Evolutionary conservation across 2,797 vertebrate species (phyloP).

Genomic region (Acridotheres tristis): DNA sequence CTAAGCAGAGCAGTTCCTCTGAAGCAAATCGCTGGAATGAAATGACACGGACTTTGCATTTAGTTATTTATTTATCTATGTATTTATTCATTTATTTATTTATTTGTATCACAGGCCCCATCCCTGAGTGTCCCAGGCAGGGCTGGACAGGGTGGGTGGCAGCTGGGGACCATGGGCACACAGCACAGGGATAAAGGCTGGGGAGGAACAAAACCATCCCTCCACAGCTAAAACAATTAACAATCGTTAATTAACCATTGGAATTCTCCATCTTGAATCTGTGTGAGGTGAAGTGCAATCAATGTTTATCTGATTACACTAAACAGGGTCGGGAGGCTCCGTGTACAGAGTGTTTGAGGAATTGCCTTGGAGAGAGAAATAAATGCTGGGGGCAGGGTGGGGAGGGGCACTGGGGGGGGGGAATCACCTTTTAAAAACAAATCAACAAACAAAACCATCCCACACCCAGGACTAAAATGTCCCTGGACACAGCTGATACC

Average conservation of each 20-base stretch:
- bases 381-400: neutral
- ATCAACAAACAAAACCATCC: neutral
- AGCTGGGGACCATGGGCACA: neutral
- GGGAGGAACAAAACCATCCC: neutral
- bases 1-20: neutral
- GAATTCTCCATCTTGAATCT: neutral
- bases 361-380: neutral
- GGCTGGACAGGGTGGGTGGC: neutral
- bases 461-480: too few species aligned
- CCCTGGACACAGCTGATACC: rapidly evolving
- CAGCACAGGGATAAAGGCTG: neutral
- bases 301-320: neutral
- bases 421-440: neutral
- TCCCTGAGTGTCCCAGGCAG: neutral
- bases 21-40: neutral
- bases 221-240: neutral
- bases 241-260: neutral
- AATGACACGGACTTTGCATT: neutral
- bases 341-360: neutral
- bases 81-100: neutral
- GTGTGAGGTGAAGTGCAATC: neutral
- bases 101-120: neutral
- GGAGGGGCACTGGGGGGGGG: neutral
- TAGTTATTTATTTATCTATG: neutral
- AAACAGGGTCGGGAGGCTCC: neutral